A percentile compares a stretch with the other conserved stretches of the same genome.
Conservation (phyloP, 1,140 invertebrate genomes). For the Drosophila baimaii region DNA sequence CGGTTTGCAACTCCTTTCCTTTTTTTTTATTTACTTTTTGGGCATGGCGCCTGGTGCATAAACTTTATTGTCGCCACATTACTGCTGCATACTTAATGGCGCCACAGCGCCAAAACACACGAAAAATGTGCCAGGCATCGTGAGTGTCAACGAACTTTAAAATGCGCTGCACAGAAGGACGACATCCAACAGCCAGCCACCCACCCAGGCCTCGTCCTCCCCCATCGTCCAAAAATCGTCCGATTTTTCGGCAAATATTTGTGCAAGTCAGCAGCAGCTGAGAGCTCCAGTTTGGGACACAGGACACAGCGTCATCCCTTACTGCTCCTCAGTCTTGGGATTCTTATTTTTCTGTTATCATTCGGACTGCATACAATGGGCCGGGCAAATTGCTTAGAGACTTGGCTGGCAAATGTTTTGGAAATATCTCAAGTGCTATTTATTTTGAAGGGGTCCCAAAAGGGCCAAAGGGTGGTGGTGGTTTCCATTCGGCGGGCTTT, state of each 20-base stretch:
- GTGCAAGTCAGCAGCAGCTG: conserved; percentile 66
- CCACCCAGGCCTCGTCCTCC: conserved; percentile 8
- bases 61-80: conserved; percentile 81
- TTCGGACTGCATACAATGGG: conserved; percentile 64
- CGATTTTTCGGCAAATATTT: conserved; percentile 72
- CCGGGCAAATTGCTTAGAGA: conserved; percentile 60
- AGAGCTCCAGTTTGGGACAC: conserved; percentile 31
- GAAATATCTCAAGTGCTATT: conserved; percentile 80
- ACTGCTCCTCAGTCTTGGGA: conserved; percentile 19
- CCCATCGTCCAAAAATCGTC: conserved; percentile 19
- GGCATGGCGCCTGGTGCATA: conserved; percentile 62
- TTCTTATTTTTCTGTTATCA: conserved; percentile 63
- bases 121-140: conserved; percentile 46
- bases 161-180: conserved; percentile 38
- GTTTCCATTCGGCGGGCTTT: conserved; percentile 17
- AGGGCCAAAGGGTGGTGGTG: conserved; percentile 39
- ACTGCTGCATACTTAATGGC: conserved; percentile 74
- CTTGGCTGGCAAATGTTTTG: conserved; percentile 76
- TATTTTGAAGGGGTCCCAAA: conserved; percentile 67
- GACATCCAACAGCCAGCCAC: conserved; percentile 37
- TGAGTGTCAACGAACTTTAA: conserved; percentile 76
- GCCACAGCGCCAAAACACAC: conserved; percentile 52
- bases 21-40: conserved; percentile 10
- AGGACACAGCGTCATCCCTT: conserved; percentile 34
- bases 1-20: conserved; percentile 18